These are phyloP conservation scores for Torymus texanus DNA, from an alignment of 2,888 invertebrate genomes.

Conservation along the genomic window DNA sequence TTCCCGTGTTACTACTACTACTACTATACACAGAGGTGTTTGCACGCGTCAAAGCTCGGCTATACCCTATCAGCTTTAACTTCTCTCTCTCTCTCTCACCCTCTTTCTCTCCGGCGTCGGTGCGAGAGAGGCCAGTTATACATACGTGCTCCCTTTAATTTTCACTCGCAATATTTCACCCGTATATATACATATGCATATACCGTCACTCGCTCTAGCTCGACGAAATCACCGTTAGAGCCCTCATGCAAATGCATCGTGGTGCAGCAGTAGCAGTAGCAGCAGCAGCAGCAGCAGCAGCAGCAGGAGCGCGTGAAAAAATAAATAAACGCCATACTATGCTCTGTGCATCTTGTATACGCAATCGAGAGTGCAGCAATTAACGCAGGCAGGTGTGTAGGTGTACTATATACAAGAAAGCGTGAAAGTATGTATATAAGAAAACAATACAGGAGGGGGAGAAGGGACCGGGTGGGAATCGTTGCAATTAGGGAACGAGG, in stretches of 20 bases:
- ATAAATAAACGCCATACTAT: not conserved
- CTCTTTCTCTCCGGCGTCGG: too few species aligned
- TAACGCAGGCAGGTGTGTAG: slow-evolving; percentile 21
- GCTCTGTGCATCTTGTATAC: not conserved
- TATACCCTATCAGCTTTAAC: too few species aligned
- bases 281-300: too few species aligned
- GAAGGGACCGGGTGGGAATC: slow-evolving; percentile 19
- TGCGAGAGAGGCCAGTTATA: too few species aligned
- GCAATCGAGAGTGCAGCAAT: slow-evolving; percentile 45
- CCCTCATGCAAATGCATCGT: too few species aligned
- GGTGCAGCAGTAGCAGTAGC: too few species aligned
- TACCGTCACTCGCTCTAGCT: too few species aligned
- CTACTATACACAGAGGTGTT: too few species aligned
- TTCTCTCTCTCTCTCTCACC: too few species aligned
- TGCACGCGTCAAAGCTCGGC: too few species aligned
- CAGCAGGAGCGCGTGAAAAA: not conserved
- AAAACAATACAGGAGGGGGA: not conserved
- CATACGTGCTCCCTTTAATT: not conserved
- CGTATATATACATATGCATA: not conserved
- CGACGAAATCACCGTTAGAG: too few species aligned
- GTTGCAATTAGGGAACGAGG: slow-evolving; percentile 50
- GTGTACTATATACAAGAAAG: not conserved
- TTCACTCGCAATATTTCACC: not conserved
- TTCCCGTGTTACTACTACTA: too few species aligned
- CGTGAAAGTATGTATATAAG: slow-evolving; percentile 8